These are phyloP conservation scores for Muraenolepis orangiensis DNA, from an alignment of 2,797 vertebrate species.

Conservation along the genomic window DNA sequence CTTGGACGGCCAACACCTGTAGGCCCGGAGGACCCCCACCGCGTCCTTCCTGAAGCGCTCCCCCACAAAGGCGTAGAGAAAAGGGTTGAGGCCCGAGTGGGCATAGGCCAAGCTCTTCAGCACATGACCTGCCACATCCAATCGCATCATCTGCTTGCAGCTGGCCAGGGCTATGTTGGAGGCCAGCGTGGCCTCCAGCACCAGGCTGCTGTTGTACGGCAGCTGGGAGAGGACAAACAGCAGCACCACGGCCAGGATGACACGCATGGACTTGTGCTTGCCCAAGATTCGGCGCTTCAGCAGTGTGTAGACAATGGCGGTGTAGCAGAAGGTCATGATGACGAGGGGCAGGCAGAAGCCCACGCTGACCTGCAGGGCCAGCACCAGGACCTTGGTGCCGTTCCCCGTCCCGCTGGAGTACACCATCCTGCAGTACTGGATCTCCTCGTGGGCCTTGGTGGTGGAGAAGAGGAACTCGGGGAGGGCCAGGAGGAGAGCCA, in stretches of 20 bases:
- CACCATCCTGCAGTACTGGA: constrained; percentile 68
- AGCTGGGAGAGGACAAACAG: constrained; percentile 82
- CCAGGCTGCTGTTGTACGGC: constrained; percentile 78
- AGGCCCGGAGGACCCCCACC: constrained; percentile 52
- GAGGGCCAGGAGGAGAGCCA: constrained; percentile 66
- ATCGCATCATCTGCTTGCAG: constrained; percentile 54
- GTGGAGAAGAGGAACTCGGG: constrained; percentile 78
- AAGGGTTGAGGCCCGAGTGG: constrained; percentile 68
- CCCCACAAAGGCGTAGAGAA: constrained; percentile 85
- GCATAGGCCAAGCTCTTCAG: constrained; percentile 80
- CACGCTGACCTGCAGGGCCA: constrained; percentile 77
- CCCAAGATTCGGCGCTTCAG: constrained; percentile 77
- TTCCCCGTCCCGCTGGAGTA: constrained; percentile 56
- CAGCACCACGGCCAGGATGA: constrained; percentile 75
- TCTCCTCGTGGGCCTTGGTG: constrained; percentile 16
- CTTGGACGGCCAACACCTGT: constrained; percentile 34
- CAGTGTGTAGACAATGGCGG: constrained; percentile 77
- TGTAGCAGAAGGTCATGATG: constrained; percentile 83
- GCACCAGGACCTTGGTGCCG: constrained; percentile 64
- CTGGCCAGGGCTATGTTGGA: constrained; percentile 46
- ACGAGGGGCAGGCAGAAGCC: constrained; percentile 83
- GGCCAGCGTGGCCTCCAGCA: constrained; percentile 70
- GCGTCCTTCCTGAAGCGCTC: constrained; percentile 78
- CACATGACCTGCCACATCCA: constrained; percentile 72
- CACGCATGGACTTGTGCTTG: constrained; percentile 83